Conservation (phyloP, 2,113 vertebrate genomes). For the Phyllopteryx taeniolatus region DNA sequence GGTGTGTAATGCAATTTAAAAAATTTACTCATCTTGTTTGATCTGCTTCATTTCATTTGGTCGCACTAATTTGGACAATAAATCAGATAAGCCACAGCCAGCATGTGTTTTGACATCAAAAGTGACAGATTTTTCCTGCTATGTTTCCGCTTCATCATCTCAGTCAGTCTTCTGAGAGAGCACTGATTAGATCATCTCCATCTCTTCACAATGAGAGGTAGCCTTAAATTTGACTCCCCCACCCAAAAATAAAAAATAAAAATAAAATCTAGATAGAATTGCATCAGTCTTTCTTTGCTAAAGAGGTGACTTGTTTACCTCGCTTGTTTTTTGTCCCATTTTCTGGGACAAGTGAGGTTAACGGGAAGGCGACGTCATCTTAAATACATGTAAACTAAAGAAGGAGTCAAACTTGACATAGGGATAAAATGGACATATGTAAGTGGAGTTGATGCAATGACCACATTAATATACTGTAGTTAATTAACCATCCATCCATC, state of each 20-base stretch:
- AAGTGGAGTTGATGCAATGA: background rate
- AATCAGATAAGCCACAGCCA: slow-evolving; percentile 61
- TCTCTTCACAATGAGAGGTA: slow-evolving; percentile 54
- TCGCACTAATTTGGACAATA: slow-evolving; percentile 53
- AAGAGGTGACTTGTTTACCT: slow-evolving; percentile 41
- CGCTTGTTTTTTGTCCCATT: slow-evolving; percentile 16
- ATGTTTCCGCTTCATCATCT: slow-evolving; percentile 60
- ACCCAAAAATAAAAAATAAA: slow-evolving; percentile 3
- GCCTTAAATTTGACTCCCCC: slow-evolving; percentile 50
- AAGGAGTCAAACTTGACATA: too few species aligned
- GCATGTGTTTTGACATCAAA: slow-evolving; percentile 68
- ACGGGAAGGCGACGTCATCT: background rate
- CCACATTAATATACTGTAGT: background rate
- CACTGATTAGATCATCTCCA: slow-evolving; percentile 62
- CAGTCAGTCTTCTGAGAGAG: slow-evolving; percentile 57
- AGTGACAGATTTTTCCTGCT: slow-evolving; percentile 59
- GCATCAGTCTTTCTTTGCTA: slow-evolving; percentile 41
- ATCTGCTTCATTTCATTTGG: slow-evolving; percentile 62
- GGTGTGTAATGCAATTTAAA: slow-evolving; percentile 59
- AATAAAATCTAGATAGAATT: slow-evolving; percentile 41
- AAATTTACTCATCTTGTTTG: slow-evolving; percentile 49
- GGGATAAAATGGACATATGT: background rate
- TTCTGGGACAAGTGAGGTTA: background rate
- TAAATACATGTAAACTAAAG: too few species aligned
- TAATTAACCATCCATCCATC: background rate